Evolutionary conservation across 2,888 invertebrate genomes (phyloP).

Genomic region (Trichogramma evanescens): DNA sequence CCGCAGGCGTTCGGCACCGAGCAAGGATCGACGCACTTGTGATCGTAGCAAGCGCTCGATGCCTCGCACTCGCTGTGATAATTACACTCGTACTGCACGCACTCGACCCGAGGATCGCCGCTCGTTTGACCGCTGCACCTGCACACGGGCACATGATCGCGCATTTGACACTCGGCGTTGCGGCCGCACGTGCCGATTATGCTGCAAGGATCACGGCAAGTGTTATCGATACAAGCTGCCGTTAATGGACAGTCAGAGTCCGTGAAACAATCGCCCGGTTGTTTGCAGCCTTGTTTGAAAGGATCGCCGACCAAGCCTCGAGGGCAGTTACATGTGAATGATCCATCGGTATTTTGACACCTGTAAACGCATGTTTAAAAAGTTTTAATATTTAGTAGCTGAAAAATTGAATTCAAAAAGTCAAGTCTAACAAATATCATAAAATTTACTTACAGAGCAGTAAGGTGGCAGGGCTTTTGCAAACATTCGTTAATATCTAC

Average conservation of each 20-base stretch:
- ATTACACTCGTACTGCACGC: constrained; percentile 68
- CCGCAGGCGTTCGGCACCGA: constrained; percentile 76
- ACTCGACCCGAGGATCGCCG: constrained; percentile 66
- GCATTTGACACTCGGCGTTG: constrained; percentile 68
- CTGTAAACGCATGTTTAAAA: constrained; percentile 33
- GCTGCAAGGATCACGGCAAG: constrained; percentile 74
- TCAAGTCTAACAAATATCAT: neutral
- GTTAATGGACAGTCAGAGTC: constrained; percentile 73
- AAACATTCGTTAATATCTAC: constrained; percentile 76
- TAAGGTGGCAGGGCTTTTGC: constrained; percentile 69
- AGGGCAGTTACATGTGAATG: constrained; percentile 69
- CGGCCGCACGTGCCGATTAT: constrained; percentile 60
- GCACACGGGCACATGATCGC: constrained; percentile 65
- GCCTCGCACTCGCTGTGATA: constrained; percentile 69
- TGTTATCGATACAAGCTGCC: constrained; percentile 67
- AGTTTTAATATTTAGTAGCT: neutral
- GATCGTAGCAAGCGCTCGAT: constrained; percentile 68
- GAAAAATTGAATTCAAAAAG: constrained; percentile 2
- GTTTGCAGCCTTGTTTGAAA: constrained; percentile 64
- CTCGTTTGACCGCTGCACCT: constrained; percentile 68
- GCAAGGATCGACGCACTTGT: constrained; percentile 77
- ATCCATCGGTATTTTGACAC: constrained; percentile 73
- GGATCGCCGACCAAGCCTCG: constrained; percentile 76
- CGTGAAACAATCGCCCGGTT: constrained; percentile 74
- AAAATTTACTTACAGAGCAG: constrained; percentile 54